A percentile compares a stretch with the other conserved stretches of the same genome.
These are phyloP conservation scores for Karalla daura DNA, from an alignment of 2,797 vertebrate genomes.

Conservation along the genomic window DNA sequence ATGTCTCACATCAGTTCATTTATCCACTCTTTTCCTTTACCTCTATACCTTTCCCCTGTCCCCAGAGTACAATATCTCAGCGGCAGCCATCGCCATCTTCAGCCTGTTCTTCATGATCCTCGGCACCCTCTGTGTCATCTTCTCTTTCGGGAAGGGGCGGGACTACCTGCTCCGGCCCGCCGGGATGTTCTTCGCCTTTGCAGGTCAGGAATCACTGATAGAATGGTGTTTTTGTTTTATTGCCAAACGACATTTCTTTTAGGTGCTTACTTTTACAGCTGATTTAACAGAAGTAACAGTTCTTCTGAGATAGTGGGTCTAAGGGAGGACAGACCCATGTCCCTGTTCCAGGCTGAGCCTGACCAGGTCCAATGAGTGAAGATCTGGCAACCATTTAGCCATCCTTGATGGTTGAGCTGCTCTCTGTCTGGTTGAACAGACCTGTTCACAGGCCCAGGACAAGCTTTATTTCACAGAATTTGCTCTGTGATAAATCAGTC, in stretches of 20 bases:
- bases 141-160: constrained; percentile 89
- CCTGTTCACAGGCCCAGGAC: too few relatives aligned
- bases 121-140: constrained; percentile 87
- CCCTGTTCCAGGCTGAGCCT: too few relatives aligned
- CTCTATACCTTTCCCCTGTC: neutral
- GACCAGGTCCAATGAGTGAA: too few relatives aligned
- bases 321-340: too few relatives aligned
- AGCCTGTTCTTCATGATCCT: constrained; percentile 90
- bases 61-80: constrained; percentile 96
- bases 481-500: too few relatives aligned
- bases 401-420: too few relatives aligned
- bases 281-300: constrained; percentile 19
- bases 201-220: constrained; percentile 81
- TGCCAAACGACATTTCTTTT: neutral
- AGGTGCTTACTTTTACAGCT: constrained; percentile 11
- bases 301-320: too few relatives aligned
- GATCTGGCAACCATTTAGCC: too few relatives aligned
- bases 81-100: constrained; percentile 94
- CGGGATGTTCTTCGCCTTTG: constrained; percentile 95
- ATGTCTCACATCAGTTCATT: neutral
- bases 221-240: neutral
- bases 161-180: constrained; percentile 95
- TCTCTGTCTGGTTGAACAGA: too few relatives aligned
- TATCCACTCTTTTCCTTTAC: neutral
- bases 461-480: too few relatives aligned